Conservation (phyloP, 1,140 invertebrate genomes). For the Pinna nobilis region DNA sequence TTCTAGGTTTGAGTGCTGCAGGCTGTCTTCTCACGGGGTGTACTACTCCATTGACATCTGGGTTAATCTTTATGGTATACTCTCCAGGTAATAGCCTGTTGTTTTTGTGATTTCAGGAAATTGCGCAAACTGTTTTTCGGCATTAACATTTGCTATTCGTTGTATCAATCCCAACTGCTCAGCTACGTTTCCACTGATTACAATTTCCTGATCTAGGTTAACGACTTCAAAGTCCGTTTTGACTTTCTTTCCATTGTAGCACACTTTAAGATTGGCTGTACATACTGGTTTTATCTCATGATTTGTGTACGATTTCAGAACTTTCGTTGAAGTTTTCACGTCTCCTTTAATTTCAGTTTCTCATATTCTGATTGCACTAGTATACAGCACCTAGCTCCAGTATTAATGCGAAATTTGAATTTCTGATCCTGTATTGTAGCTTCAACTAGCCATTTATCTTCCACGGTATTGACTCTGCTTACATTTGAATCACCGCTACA, state of each 20-base stretch:
- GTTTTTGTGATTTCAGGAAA: constrained; percentile 45
- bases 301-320: constrained; percentile 18
- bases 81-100: constrained; percentile 45
- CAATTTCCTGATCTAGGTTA: constrained; percentile 20
- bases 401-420: no score
- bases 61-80: constrained; percentile 30
- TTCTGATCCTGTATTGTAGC: no score
- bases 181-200: constrained; percentile 27
- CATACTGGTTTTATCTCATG: background rate
- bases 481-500: no score
- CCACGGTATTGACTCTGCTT: no score
- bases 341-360: no score
- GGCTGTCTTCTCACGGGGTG: constrained; percentile 34
- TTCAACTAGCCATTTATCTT: no score
- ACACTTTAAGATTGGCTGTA: background rate
- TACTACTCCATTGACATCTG: constrained; percentile 20
- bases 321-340: background rate
- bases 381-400: no score
- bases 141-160: constrained; percentile 1
- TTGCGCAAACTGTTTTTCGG: constrained; percentile 6
- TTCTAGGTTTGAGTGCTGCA: constrained; percentile 24
- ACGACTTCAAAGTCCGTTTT: constrained; percentile 3
- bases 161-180: background rate
- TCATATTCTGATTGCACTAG: no score
- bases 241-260: background rate